Evolutionary conservation across 2,888 invertebrate genomes (phyloP).

Genomic region (Pandemis cinnamomeana): DNA sequence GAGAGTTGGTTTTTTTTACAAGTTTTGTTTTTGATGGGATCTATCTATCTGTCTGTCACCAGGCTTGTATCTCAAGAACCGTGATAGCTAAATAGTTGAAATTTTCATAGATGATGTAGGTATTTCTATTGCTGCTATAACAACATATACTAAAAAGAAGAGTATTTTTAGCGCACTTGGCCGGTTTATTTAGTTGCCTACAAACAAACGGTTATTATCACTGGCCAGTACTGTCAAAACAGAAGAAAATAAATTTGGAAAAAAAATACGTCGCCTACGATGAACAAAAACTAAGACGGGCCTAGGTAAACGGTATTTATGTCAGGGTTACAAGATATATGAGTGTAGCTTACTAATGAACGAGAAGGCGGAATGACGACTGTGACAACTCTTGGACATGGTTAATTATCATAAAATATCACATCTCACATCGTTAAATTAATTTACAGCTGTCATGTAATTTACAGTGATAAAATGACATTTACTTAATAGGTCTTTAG

Average conservation of each 20-base stretch:
- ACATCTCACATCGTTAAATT: slow-evolving; percentile 21
- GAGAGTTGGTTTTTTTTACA: too few species aligned
- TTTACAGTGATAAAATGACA: slow-evolving; percentile 33
- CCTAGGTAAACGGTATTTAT: slow-evolving; percentile 10
- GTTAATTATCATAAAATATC: slow-evolving; percentile 36
- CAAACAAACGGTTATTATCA: not conserved
- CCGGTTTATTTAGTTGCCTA: not conserved
- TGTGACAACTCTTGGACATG: slow-evolving; percentile 20
- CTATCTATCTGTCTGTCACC: too few species aligned
- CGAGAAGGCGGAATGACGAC: slow-evolving; percentile 24
- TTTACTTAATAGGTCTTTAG: slow-evolving; percentile 31
- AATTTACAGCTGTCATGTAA: slow-evolving; percentile 27
- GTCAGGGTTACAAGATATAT: slow-evolving; percentile 25
- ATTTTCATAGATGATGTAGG: too few species aligned
- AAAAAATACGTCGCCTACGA: not conserved
- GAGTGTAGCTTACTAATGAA: slow-evolving; percentile 24
- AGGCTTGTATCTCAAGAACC: too few species aligned
- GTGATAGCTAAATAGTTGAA: too few species aligned
- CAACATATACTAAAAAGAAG: too few species aligned
- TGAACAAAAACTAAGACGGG: not conserved
- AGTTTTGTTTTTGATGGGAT: too few species aligned
- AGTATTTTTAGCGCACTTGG: too few species aligned
- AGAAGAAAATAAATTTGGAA: not conserved
- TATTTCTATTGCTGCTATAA: too few species aligned
- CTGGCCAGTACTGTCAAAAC: not conserved